Base-by-base conservation (phyloP, 1,140 invertebrate species). In the Helicoverpa armigera region DNA sequence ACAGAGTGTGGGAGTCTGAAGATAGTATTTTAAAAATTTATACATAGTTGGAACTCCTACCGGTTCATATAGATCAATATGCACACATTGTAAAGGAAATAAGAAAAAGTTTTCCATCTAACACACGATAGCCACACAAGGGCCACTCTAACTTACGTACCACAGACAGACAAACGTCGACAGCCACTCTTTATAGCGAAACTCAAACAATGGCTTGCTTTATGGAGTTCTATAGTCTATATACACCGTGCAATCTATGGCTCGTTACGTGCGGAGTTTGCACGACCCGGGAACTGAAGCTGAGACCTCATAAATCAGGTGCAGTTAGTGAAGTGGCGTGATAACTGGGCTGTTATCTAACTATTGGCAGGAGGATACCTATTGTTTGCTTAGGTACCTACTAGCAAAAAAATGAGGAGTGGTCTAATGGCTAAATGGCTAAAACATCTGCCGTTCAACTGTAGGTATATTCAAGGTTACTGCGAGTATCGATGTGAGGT, bases 241-340 rank as follows among this genome's bases (percentile, higher is more conserved):
- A 63, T 35, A 61, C 56, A 63, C 14, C 56, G 43, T 51, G 18
- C 73, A 63, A 76, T 76, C 73, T 60, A 76, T 72, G 23, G 69
- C 48, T 72, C 50, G 69, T 72, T 72, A 72, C 69, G 73, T 76
- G 73, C 48, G 14, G 70, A 56, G 58, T 50, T 51, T 76, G 73
- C 73, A 76, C 58, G 73, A 76, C 58, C 73, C 73, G 73, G 73
- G 73, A 76, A 76, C 73, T 76, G 73, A 76, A 76, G 12, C 58
- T 10, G 73, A 35, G 73, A 76, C 73, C 73, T 60, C 58, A 76
- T 76, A 76, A 76, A 76, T 76, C 58, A 63, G 16, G 58, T 43
- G 56, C 58, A 31, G 73, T 63, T 63, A 63, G 73, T 76, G 58
- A 48, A 76, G 69, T 72, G 73, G 58, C 56, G 56, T 61, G 58